Conservation (phyloP, 2,797 vertebrate genomes). For the Hylomyscus alleni region DNA sequence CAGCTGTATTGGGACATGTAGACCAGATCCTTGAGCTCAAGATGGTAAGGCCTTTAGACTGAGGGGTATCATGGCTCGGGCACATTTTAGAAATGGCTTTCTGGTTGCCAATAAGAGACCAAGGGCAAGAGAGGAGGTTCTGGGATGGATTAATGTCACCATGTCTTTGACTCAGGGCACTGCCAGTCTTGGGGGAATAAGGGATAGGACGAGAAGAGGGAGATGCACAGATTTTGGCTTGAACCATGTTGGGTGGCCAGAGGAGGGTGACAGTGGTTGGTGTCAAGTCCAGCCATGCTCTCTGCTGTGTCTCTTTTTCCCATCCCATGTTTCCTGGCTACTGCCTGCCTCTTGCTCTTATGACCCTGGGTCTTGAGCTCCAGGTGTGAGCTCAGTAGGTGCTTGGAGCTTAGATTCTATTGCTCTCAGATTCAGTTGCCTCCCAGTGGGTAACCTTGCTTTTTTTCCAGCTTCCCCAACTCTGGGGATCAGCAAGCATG, state of each 20-base stretch:
- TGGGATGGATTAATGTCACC: not conserved
- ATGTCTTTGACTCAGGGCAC: not conserved
- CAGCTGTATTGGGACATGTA: constrained; percentile 62
- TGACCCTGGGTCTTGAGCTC: not conserved
- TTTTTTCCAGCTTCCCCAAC: not conserved
- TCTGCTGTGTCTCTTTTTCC: accelerated
- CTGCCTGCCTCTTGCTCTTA: not conserved
- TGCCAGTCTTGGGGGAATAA: not conserved
- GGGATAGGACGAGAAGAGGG: not conserved
- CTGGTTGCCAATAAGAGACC: not conserved
- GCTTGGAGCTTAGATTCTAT: not conserved
- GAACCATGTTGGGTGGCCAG: not conserved
- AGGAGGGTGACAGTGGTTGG: not conserved
- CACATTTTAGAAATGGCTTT: constrained; percentile 23
- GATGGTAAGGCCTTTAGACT: not conserved
- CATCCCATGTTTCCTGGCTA: not conserved
- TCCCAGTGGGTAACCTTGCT: not conserved
- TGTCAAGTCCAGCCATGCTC: not conserved
- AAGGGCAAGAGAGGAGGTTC: not conserved
- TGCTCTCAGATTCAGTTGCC: not conserved
- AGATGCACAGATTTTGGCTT: constrained; percentile 21
- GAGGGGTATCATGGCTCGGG: not conserved
- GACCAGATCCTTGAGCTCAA: not conserved
- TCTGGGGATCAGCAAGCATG: not conserved
- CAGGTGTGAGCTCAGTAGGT: not conserved